These are phyloP conservation scores for Gnathonemus longibarbis DNA, from an alignment of 2,113 vertebrate genomes.

Conservation along the genomic window DNA sequence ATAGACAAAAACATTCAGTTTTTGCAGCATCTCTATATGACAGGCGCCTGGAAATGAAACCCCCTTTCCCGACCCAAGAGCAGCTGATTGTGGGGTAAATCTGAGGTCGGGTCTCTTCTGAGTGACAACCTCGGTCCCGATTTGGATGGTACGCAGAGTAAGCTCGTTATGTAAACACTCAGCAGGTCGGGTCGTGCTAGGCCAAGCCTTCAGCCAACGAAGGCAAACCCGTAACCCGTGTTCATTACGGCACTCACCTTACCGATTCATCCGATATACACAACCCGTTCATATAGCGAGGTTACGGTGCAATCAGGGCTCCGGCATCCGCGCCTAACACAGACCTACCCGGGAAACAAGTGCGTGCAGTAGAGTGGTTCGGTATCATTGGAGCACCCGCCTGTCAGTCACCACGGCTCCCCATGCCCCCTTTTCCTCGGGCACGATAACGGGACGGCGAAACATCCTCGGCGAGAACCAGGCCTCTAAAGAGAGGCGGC, in stretches of 20 bases:
- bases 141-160: not conserved
- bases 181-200: not conserved
- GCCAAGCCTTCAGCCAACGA: not conserved
- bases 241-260: not conserved
- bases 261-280: not conserved
- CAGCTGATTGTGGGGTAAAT: not conserved
- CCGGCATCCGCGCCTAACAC: not conserved
- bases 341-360: not conserved
- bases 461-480: not conserved
- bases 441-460: not conserved
- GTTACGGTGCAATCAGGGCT: not conserved
- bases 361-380: not conserved
- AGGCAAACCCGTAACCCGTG: not conserved
- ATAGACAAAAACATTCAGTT: not conserved
- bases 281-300: not conserved
- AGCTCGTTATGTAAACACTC: slow-evolving; percentile 8
- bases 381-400: not conserved
- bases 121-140: not conserved
- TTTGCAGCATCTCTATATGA: not conserved
- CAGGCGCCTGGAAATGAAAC: not conserved
- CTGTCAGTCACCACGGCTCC: slow-evolving; percentile 10
- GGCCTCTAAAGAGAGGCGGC: not conserved
- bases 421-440: not conserved
- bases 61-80: not conserved
- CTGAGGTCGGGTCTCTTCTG: not conserved